These are phyloP conservation scores for Rosalia funebris DNA, from an alignment of 2,888 invertebrate species.

Conservation along the genomic window DNA sequence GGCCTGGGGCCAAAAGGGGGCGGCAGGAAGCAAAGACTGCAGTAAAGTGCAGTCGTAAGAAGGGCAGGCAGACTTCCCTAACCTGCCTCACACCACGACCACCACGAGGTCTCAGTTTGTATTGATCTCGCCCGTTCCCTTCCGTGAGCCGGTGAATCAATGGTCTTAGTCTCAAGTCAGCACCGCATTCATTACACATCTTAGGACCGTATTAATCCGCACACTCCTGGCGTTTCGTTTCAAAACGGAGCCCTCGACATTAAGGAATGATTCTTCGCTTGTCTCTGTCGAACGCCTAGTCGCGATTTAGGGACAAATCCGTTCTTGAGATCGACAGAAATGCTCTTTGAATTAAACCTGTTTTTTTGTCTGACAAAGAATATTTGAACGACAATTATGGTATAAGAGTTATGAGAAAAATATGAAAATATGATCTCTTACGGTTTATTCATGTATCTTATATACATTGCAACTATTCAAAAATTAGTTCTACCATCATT, in stretches of 20 bases:
- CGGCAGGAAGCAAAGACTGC: constrained; percentile 60
- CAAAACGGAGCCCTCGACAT: not conserved
- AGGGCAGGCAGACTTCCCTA: constrained; percentile 58
- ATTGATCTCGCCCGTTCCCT: constrained; percentile 63
- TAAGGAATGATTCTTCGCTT: constrained; percentile 1
- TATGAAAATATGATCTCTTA: no score
- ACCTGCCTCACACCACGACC: constrained; percentile 62
- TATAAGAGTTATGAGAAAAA: no score
- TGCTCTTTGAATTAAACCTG: no score
- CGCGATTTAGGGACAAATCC: not conserved
- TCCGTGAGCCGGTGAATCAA: constrained; percentile 60
- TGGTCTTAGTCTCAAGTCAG: constrained; percentile 61
- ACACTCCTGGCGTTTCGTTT: not conserved
- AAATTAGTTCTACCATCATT: no score
- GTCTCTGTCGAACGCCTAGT: constrained; percentile 4
- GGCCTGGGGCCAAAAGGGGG: constrained; percentile 49
- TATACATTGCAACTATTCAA: no score
- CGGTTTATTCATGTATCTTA: no score
- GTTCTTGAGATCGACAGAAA: no score
- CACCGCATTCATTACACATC: constrained; percentile 50
- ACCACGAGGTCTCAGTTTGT: constrained; percentile 60
- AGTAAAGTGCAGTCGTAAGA: constrained; percentile 57
- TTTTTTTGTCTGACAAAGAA: no score
- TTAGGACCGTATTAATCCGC: constrained; percentile 6
- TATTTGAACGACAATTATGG: no score